phyloP scores from a whole-genome alignment of 2,888 invertebrate species.

The Thelaira solivaga region DNA sequence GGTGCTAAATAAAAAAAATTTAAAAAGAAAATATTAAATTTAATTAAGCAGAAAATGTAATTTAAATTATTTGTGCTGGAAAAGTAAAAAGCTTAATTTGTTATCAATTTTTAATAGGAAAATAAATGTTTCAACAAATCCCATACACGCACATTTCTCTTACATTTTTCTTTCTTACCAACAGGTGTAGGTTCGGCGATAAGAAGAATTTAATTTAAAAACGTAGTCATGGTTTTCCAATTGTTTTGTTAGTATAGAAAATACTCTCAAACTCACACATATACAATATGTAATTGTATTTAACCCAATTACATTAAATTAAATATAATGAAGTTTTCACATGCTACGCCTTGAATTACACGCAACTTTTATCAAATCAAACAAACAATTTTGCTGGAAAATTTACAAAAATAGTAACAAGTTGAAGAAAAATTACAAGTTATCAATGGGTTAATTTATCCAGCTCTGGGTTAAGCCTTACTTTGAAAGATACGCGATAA shows the following conservation, averaged over 20 bases:
- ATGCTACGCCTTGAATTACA: slow-evolving; percentile 44
- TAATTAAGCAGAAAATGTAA: background rate
- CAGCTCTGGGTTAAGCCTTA: too few species aligned
- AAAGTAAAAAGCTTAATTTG: too few species aligned
- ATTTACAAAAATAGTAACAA: too few species aligned
- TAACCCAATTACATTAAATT: slow-evolving; percentile 48
- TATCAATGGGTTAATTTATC: too few species aligned
- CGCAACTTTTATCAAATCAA: slow-evolving; percentile 19
- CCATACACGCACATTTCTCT: background rate
- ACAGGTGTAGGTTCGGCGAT: slow-evolving; percentile 38
- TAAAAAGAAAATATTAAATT: slow-evolving; percentile 39
- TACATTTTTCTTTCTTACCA: background rate
- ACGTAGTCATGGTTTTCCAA: slow-evolving; percentile 1
- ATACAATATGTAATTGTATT: slow-evolving; percentile 12
- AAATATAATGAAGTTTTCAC: slow-evolving; percentile 36
- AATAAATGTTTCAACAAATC: background rate
- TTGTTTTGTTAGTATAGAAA: too few species aligned
- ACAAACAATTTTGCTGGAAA: background rate
- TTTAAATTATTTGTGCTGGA: background rate
- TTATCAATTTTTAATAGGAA: background rate
- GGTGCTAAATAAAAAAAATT: slow-evolving; percentile 36
- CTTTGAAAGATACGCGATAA: too few species aligned
- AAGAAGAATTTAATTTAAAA: slow-evolving; percentile 12
- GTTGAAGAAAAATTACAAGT: too few species aligned
- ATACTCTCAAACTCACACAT: too few species aligned